Evolutionary conservation across 1,140 invertebrate species (phyloP).

Genomic region (Trissolcus basalis): DNA sequence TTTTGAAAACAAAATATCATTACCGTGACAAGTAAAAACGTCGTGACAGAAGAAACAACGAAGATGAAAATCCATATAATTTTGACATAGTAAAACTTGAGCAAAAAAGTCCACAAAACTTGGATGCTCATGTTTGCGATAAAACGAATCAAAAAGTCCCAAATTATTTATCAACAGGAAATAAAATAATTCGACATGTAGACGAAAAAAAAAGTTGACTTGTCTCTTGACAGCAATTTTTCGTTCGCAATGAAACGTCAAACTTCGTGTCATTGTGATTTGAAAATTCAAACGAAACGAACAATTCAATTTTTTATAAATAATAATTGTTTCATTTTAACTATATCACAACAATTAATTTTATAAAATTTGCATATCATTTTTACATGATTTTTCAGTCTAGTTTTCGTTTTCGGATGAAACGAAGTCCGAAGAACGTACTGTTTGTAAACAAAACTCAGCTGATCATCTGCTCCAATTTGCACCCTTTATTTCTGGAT

Average conservation of each 20-base stretch:
- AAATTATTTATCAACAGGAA: background rate
- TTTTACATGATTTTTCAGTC: too few relatives aligned
- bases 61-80: slow-evolving; percentile 63
- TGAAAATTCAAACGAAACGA: background rate
- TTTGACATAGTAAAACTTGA: slow-evolving; percentile 56
- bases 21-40: slow-evolving; percentile 61
- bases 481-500: too few relatives aligned
- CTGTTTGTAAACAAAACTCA: too few relatives aligned
- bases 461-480: too few relatives aligned
- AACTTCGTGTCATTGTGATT: background rate
- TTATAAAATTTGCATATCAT: too few relatives aligned
- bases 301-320: too few relatives aligned
- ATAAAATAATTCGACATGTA: slow-evolving; percentile 13
- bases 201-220: background rate
- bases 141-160: slow-evolving; percentile 23
- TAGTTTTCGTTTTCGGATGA: too few relatives aligned
- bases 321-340: background rate
- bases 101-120: slow-evolving; percentile 50
- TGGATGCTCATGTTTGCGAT: slow-evolving; percentile 32
- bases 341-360: too few relatives aligned
- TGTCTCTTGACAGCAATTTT: background rate
- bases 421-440: too few relatives aligned
- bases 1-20: slow-evolving; percentile 19
- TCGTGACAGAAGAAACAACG: slow-evolving; percentile 50
- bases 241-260: background rate